Evolutionary conservation across 2,113 vertebrate species (phyloP).

Genomic region (Psittacus erithacus): DNA sequence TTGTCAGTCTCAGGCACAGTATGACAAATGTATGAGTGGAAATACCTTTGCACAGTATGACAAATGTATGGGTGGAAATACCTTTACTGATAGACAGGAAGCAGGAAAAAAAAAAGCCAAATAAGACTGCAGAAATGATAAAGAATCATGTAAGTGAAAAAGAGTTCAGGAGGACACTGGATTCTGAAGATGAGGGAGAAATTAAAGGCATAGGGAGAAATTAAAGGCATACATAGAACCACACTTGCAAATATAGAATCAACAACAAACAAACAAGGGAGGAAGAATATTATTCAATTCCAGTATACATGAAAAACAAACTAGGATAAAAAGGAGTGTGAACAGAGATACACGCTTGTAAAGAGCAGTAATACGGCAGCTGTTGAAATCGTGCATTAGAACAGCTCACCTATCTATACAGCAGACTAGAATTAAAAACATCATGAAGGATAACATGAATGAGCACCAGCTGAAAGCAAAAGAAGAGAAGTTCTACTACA

Average conservation of each 20-base stretch:
- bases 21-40: background rate
- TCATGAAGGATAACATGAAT: background rate
- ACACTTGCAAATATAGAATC: background rate
- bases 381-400: background rate
- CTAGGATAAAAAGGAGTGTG: background rate
- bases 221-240: background rate
- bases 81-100: background rate
- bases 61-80: background rate
- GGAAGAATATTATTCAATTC: background rate
- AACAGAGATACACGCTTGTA: background rate
- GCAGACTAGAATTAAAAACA: background rate
- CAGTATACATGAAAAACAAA: background rate
- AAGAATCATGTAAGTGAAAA: background rate
- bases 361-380: background rate
- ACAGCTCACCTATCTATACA: background rate
- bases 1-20: background rate
- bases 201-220: background rate
- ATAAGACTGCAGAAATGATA: background rate
- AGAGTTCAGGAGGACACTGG: background rate
- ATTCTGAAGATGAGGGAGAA: background rate
- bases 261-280: background rate
- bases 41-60: background rate
- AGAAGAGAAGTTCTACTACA: background rate
- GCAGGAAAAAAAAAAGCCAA: background rate
- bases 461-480: background rate